A percentile compares a stretch with the other conserved stretches of the same genome.
Evolutionary conservation across 1,140 invertebrate species (phyloP).

Genomic region (Trialeurodes vaporariorum): DNA sequence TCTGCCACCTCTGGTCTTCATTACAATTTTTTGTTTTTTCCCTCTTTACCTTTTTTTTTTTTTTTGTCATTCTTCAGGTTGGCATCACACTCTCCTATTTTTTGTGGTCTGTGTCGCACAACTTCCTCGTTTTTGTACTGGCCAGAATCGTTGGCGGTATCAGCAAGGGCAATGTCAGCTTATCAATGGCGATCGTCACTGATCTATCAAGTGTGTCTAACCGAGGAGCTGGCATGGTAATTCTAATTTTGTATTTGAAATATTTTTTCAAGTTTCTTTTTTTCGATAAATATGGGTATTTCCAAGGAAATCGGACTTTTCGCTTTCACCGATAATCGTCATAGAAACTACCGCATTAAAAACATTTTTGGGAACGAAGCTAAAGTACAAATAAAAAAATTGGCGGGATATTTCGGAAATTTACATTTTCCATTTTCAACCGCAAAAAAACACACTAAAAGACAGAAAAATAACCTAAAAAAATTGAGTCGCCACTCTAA

Average conservation of each 20-base stretch:
- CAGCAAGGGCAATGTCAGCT: slow-evolving; percentile 91
- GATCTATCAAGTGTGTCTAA: slow-evolving; percentile 74
- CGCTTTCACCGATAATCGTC: not conserved
- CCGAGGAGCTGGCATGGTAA: slow-evolving; percentile 88
- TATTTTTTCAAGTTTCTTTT: not conserved
- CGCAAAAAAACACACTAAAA: no score
- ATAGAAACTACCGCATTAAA: not conserved
- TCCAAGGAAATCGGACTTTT: slow-evolving; percentile 2
- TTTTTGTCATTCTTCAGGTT: no score
- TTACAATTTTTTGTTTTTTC: no score
- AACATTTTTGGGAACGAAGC: not conserved
- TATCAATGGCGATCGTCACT: slow-evolving; percentile 90
- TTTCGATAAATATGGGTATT: slow-evolving; percentile 2
- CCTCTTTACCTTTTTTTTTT: no score
- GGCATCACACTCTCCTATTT: slow-evolving; percentile 77
- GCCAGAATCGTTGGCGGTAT: slow-evolving; percentile 87
- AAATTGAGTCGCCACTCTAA: no score
- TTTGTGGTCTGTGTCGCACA: slow-evolving; percentile 77
- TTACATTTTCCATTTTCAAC: no score
- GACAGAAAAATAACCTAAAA: no score
- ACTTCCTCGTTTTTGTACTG: slow-evolving; percentile 84
- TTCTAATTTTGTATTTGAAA: slow-evolving; percentile 19
- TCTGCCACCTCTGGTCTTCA: no score
- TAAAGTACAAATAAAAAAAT: no score
- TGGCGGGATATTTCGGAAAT: no score